phyloP scores from a whole-genome alignment of 2,888 invertebrate species.

The Rhopalosiphum nymphaeae region DNA sequence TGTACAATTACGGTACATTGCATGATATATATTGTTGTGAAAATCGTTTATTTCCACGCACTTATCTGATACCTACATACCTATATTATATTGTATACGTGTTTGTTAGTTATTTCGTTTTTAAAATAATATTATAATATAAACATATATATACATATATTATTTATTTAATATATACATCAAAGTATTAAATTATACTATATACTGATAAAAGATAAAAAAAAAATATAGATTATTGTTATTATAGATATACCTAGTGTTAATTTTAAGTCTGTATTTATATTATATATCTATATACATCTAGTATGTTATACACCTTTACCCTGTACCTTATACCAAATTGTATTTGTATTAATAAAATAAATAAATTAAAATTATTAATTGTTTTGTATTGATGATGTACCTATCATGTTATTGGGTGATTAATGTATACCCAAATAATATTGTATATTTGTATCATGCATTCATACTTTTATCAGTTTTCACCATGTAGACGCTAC shows the following conservation, averaged over 20 bases:
- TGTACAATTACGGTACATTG: background rate
- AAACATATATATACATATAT: no score
- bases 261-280: conserved; percentile 20
- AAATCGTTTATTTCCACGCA: background rate
- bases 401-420: background rate
- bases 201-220: background rate
- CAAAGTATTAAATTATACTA: background rate
- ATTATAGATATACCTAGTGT: background rate
- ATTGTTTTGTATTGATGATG: background rate
- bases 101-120: background rate
- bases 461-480: no score
- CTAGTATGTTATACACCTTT: background rate
- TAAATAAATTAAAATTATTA: background rate
- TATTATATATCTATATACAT: background rate
- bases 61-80: background rate
- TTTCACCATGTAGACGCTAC: no score
- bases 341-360: conserved; percentile 19
- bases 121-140: background rate
- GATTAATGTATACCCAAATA: background rate
- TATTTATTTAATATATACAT: background rate
- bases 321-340: background rate
- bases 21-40: background rate
- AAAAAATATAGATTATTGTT: background rate
- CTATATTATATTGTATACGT: background rate
- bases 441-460: no score